phyloP scores from a whole-genome alignment of 2,888 invertebrate species.

The Ophion obscuratus region DNA sequence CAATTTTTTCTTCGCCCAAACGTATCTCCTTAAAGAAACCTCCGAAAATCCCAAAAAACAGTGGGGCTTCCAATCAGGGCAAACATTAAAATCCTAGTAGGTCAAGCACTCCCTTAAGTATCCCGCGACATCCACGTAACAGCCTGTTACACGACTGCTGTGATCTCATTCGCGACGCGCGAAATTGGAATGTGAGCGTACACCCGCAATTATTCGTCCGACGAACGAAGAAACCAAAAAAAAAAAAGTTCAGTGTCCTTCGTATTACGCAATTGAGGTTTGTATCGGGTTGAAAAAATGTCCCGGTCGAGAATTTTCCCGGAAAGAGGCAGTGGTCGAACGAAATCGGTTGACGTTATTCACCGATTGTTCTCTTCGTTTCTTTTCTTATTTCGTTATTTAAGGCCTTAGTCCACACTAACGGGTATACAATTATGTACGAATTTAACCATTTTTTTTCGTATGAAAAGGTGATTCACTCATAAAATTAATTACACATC shows the following conservation, averaged over 20 bases:
- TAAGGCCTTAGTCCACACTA: too few relatives aligned
- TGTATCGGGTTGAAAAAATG: slow-evolving; percentile 49
- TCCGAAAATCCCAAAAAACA: too few relatives aligned
- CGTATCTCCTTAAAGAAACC: too few relatives aligned
- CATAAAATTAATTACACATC: too few relatives aligned
- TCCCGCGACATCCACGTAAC: too few relatives aligned
- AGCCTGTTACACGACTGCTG: neutral
- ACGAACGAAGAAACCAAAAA: neutral
- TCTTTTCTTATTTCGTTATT: slow-evolving; percentile 4
- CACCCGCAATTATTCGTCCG: neutral
- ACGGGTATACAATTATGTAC: too few relatives aligned
- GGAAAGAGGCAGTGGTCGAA: slow-evolving; percentile 75
- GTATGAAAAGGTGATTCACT: too few relatives aligned
- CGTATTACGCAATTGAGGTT: slow-evolving; percentile 37
- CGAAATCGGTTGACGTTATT: slow-evolving; percentile 64
- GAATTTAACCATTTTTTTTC: too few relatives aligned
- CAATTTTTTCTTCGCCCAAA: too few relatives aligned
- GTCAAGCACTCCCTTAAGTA: too few relatives aligned
- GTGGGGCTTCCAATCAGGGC: too few relatives aligned
- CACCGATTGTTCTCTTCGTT: neutral
- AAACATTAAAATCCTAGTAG: too few relatives aligned
- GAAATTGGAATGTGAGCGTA: slow-evolving; percentile 60
- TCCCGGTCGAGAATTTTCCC: slow-evolving; percentile 60
- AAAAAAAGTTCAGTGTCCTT: slow-evolving; percentile 34
- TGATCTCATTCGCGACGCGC: slow-evolving; percentile 4